Evolutionary conservation across 1,140 invertebrate species (phyloP), one percentile per base, ranked within the genome.

Genomic region (Drosophila lacertosa): DNA sequence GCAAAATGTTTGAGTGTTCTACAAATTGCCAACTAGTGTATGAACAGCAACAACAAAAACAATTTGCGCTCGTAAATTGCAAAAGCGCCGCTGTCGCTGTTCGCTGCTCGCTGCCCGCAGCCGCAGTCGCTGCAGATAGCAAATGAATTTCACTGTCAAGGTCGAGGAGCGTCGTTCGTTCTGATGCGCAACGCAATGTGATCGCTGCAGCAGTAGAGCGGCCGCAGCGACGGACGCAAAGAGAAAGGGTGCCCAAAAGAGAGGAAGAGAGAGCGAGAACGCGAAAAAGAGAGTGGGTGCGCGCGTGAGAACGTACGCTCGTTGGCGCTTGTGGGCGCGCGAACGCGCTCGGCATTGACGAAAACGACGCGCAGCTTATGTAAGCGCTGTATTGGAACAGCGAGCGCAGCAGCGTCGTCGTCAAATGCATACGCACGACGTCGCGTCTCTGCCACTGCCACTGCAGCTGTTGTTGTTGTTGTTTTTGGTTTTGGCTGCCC

Each of bases 111-210:
- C 42, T 18, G 63, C 4, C 5, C 74, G 42, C 54, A n/a, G 44
- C 59, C 60, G 24, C 59, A 20, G 57, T 35, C 35, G 51, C 63
- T 35, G 29, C 33, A 60, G 48, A 63, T 47, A 68, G 53, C 50
- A 73, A 77, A 69, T 88, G 83, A 89, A 82, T 90, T 90, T 90
- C 89, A 90, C 82, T 90, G 89, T 84, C 89, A 90, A 90, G 89
- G 89, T 90, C 89, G 89, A 90, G 58, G 76, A 70, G 51, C 67
- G 67, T 70, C 51, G 60, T 51, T 90, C 84, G 89, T 90, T 89
- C 81, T 83, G 81, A 90, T 77, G 88, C 82, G 88, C 82, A 82
- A 88, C 82, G 82, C 82, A 88, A 73, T 73, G 78, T 68, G 81
- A 86, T 88, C 79, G 74, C 59, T 55, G 59, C 72, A 58, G 76